Conservation (phyloP, 2,888 invertebrate genomes). For the Drosophila nr. fundita region DNA sequence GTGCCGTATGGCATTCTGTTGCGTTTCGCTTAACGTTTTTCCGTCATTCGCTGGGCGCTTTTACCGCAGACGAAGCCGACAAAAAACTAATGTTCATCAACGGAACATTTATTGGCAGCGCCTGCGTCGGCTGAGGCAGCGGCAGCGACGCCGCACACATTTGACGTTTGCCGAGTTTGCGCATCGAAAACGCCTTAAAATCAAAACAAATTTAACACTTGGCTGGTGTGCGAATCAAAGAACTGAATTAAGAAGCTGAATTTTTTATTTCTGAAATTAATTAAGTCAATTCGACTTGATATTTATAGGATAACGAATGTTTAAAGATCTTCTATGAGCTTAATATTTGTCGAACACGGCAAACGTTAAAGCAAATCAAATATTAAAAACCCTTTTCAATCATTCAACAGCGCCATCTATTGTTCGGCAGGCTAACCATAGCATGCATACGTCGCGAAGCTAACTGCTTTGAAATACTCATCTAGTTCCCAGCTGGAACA, state of each 20-base stretch:
- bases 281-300: neutral
- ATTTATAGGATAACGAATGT: neutral
- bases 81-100: constrained; percentile 39
- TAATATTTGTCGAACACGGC: neutral
- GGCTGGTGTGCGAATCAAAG: neutral
- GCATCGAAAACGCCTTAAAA: constrained; percentile 26
- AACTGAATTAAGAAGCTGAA: neutral
- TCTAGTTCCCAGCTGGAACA: neutral
- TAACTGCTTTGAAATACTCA: constrained; percentile 14
- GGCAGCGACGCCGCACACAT: constrained; percentile 10
- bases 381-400: neutral
- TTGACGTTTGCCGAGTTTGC: constrained; percentile 47
- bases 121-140: constrained; percentile 2
- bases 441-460: neutral
- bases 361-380: neutral
- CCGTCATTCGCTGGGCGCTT: constrained; percentile 6
- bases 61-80: constrained; percentile 42
- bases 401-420: constrained; percentile 13
- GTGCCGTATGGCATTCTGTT: constrained; percentile 8
- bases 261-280: neutral
- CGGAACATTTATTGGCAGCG: constrained; percentile 14
- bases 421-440: accelerated
- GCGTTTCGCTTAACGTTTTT: neutral
- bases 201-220: constrained; percentile 56
- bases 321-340: neutral